A percentile compares a stretch with the other conserved stretches of the same genome.
These are phyloP conservation scores for Alectura lathami DNA, from an alignment of 2,113 vertebrate genomes.

Conservation along the genomic window DNA sequence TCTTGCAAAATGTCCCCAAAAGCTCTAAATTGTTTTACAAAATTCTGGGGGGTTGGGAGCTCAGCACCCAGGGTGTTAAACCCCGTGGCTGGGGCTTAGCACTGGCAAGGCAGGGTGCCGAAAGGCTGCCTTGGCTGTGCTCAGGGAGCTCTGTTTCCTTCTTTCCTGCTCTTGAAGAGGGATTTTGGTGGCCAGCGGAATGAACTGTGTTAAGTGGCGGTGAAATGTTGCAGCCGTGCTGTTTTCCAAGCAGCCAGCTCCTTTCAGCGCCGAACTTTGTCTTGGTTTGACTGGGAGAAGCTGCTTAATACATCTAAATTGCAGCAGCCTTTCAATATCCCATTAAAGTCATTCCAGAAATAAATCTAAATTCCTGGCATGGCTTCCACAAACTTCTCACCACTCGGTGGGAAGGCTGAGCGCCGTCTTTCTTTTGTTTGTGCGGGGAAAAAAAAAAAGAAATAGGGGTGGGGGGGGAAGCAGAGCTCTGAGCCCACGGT, in stretches of 20 bases:
- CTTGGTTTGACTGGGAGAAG: not conserved
- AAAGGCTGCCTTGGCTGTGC: not conserved
- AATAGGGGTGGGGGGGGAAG: not conserved
- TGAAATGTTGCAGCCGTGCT: not conserved
- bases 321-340: not conserved
- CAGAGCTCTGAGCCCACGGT: accelerated
- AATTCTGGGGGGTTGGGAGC: not conserved
- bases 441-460: not conserved
- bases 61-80: accelerated
- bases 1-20: not conserved
- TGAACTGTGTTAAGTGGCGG: not conserved
- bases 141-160: not conserved
- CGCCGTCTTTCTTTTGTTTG: not conserved
- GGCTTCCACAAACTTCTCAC: not conserved
- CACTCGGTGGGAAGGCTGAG: not conserved
- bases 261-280: not conserved
- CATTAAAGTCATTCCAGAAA: conserved; percentile 17
- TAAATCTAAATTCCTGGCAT: conserved; percentile 1
- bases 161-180: not conserved
- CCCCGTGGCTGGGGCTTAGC: accelerated
- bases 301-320: not conserved
- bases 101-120: accelerated
- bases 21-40: not conserved
- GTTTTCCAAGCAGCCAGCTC: not conserved
- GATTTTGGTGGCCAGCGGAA: not conserved